Conservation (phyloP, 2,113 vertebrate species). For the Rattus rattus region DNA sequence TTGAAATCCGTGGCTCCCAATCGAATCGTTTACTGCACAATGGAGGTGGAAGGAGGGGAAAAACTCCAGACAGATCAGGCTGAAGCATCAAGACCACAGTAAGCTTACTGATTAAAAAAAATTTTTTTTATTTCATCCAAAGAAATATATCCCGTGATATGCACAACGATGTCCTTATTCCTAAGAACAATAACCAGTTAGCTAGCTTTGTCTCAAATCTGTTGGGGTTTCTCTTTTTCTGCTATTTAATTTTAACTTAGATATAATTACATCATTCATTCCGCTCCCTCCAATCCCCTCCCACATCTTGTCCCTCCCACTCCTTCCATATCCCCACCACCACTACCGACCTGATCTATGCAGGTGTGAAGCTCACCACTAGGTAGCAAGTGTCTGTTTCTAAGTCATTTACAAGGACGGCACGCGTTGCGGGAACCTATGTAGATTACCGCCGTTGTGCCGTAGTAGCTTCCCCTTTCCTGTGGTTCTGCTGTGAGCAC, state of each 20-base stretch:
- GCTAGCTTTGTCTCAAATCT: constrained; percentile 41
- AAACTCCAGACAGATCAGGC: constrained; percentile 99
- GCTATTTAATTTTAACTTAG: not conserved
- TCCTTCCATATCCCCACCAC: too few species aligned
- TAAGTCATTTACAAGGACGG: not conserved
- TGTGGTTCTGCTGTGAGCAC: not conserved
- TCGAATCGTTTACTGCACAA: constrained; percentile 98
- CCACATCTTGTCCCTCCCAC: not conserved
- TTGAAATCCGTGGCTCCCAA: constrained; percentile 96
- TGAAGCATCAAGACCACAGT: constrained; percentile 98
- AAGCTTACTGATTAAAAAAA: constrained; percentile 79
- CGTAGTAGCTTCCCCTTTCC: not conserved
- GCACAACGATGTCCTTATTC: not conserved
- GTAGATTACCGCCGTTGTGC: not conserved
- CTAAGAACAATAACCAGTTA: not conserved
- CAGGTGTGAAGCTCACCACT: not conserved
- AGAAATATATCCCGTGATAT: not conserved
- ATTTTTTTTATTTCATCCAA: not conserved
- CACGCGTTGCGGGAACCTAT: not conserved
- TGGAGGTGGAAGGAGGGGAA: constrained; percentile 98
- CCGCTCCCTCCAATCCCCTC: not conserved
- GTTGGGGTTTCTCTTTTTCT: constrained; percentile 8
- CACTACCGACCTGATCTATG: not conserved
- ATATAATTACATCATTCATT: too few species aligned
- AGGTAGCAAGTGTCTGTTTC: not conserved